Conservation (phyloP, 2,888 invertebrate genomes). For the Campaea margaritaria region DNA sequence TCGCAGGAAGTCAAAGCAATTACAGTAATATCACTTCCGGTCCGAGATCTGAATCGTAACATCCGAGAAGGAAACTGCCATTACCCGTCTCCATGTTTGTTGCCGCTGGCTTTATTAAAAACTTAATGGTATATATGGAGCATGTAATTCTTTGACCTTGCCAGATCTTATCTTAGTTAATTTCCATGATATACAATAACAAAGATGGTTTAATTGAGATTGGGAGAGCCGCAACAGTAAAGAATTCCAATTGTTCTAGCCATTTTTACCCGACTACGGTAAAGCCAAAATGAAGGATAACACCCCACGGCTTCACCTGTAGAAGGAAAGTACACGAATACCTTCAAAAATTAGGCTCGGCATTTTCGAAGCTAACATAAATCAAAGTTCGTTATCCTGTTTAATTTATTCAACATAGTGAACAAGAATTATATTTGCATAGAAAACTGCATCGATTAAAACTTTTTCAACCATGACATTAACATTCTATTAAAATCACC, state of each 20-base stretch:
- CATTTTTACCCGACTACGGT: no score
- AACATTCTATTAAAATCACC: not conserved
- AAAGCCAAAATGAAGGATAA: no score
- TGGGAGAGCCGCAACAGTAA: no score
- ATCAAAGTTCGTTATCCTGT: no score
- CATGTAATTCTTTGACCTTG: conserved; percentile 11
- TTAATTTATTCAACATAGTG: not conserved
- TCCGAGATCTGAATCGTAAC: conserved; percentile 25
- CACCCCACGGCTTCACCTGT: no score
- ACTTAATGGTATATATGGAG: conserved; percentile 16
- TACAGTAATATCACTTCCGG: conserved; percentile 12
- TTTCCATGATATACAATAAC: conserved; percentile 9
- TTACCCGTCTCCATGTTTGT: conserved; percentile 21
- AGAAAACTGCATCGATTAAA: not conserved
- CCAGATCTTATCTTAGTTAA: conserved; percentile 8
- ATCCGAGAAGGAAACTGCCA: conserved; percentile 22
- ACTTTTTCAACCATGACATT: not conserved
- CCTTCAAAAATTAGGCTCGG: no score
- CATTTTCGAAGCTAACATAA: no score
- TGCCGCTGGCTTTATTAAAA: conserved; percentile 9
- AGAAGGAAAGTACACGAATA: no score
- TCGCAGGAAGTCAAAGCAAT: conserved; percentile 22
- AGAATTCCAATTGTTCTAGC: no score
- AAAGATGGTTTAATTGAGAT: no score
- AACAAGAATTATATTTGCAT: not conserved